Base-by-base conservation (phyloP, 1,140 invertebrate genomes). In the Carposina sasakii region DNA sequence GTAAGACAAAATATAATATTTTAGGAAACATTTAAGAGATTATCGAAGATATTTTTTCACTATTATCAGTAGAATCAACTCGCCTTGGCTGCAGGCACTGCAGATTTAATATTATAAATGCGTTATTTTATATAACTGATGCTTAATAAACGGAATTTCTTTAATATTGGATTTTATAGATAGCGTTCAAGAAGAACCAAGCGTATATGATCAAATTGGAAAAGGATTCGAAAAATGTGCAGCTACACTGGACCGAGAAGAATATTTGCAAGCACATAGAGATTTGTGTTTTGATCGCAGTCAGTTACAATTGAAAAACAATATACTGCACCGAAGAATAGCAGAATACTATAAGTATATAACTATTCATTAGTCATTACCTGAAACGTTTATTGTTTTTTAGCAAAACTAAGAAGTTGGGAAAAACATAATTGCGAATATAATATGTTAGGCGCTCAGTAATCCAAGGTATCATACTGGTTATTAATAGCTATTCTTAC, bases 291-390 rank as follows among this genome's bases (percentile, higher is more conserved):
- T 60, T 22, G 77, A 84, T 34, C 55, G 60, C 0, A 63, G 64
- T 33, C 68, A 76, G 22, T 40, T 65, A 4, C 74, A 78, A 55
- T 47, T 83, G 17, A 79, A 67, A 12, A 83, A 83, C 40, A 79
- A 74, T 49, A 56, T 83, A 19, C 61, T 81, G 3, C 79, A 83
- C 58, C 58, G 73, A n/a, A 51, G 75, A 15, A 52, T 83, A 9
- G 77, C 71, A 17, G 79, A 83, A 40, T 83, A 83, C 57, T 83
- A 72, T 43, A 83, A 72, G 79, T 83, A 67, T 28, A 54, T 45
- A 5, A 23, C 34, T 24, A 24, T 39, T 37, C 13, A 1, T 26
- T 2, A 5, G 17, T n/a, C n/a, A n/a, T n/a, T n/a, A n/a, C n/a
- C n/a, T n/a, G n/a, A n/a, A n/a, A n/a, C n/a, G n/a, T n/a, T n/a